Evolutionary conservation across 2,888 invertebrate genomes (phyloP), one percentile per base, ranked within the genome.

Genomic region (Trilocha varians): DNA sequence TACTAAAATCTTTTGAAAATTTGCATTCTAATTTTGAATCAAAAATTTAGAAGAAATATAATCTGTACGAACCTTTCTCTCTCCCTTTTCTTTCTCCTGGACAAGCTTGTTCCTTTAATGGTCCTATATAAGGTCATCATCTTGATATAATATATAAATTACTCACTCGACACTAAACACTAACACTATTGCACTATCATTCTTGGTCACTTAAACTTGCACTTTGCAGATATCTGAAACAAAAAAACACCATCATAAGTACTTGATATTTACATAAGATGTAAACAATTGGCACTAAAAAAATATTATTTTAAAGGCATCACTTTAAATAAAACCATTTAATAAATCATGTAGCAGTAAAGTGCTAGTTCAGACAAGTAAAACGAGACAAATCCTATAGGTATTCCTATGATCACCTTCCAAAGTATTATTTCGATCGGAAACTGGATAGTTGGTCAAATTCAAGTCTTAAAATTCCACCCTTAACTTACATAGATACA

Each of bases 81-180:
- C 55, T 88, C 87, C 40, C 87, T 66, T 60, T 80, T 78, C 67
- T 84, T 85, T 55, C 87, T 75, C 59, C 85, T 87, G 16, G 82
- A 65, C 1, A 87, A 87, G 39, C 87, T 80, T 16, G 83, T 86
- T 16, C 87, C 87, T 53, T 87, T 87, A 42, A 88, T 87, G 68
- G 87, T 88, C 67, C 87, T 70, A 59, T 88, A 88, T 39, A 88
- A 45, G 55, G 88, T 87, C 87, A 87, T 87, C 88, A 88, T 88
- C 59, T 82, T 87, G 72, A 54, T 47, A 46, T 15, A 9, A 25
- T 11, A 36, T 36, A 39, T 40, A 37, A 56, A 48, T 48, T 61
- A 58, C 52, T 52, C 41, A 47, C 56, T n/a, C n/a, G n/a, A n/a
- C 62, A 61, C 59, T 59, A 48, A 42, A 50, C 53, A 41, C 53